Percentiles rank a stretch among this genome's conserved stretches.
phyloP scores from a whole-genome alignment of 2,113 vertebrate species.

The Raja brachyura region DNA sequence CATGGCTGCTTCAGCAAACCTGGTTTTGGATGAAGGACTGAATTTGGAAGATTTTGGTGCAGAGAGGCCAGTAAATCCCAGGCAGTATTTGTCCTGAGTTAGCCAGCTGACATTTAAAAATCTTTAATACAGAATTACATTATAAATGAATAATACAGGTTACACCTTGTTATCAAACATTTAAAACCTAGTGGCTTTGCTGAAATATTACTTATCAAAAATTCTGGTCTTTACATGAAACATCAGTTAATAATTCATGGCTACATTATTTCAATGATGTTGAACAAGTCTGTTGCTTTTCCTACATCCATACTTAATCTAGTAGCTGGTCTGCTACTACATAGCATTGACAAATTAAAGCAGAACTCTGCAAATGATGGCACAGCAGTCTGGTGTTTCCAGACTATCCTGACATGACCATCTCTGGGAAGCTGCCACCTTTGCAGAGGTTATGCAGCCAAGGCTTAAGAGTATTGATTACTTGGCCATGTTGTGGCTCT shows the following conservation, averaged over 20 bases:
- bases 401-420: not conserved
- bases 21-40: too few relatives aligned
- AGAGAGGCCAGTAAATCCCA: not conserved
- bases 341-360: not conserved
- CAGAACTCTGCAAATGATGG: not conserved
- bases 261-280: not conserved
- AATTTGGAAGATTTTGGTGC: not conserved
- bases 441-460: not conserved
- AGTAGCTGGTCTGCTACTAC: not conserved
- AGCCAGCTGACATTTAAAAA: not conserved
- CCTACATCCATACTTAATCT: not conserved
- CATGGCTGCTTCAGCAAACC: not conserved
- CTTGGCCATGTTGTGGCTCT: not conserved
- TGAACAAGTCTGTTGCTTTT: not conserved
- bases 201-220: slow-evolving; percentile 13
- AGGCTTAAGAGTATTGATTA: not conserved
- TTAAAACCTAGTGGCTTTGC: slow-evolving; percentile 1
- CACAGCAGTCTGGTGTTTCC: not conserved
- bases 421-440: not conserved
- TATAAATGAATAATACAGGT: slow-evolving; percentile 13
- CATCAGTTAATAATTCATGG: slow-evolving; percentile 21
- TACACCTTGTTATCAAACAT: slow-evolving; percentile 26
- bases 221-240: slow-evolving; percentile 4
- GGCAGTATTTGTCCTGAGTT: not conserved
- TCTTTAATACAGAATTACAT: not conserved